Evolutionary conservation across 2,113 vertebrate species (phyloP), one percentile per base, ranked within the genome.

Genomic region (Zapornia atra): DNA sequence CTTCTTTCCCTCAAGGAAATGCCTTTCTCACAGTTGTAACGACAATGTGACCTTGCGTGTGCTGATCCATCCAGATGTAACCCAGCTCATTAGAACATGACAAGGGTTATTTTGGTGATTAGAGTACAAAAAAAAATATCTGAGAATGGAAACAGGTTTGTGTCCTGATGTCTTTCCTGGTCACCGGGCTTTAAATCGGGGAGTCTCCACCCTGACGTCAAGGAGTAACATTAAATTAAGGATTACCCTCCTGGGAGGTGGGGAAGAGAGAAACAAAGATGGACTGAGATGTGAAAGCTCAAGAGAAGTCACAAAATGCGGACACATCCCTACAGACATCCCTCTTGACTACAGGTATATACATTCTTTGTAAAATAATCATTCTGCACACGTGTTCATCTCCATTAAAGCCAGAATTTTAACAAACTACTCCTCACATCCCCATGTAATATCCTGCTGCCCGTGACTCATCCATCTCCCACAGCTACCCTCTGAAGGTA

Each of bases 21-120:
- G 11, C 34, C 42, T 68, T 86, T 82, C 76, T 66, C 40, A 70
- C 46, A 81, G 46, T 16, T 0, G 0, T 60, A 66, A 88, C 0
- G 0, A 71, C 61, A 93, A 75, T 42, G 56, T 78, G 80, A 92
- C 72, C 57, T 64, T 0, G 0, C 0, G 0, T 34, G 22, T 31
- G 38, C 44, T 61, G 71, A 93, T 92, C 82, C 72, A 84, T 6
- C 53, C 20, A 60, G 72, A 90, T 73, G 44, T 21, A 78, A 86
- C 63, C 44, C 65, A 79, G 26, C 56, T 71, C 76, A 48, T 0
- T 86, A 80, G 88, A 89, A 69, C 86, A 86, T 33, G 76, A 46
- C 29, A 72, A 53, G 57, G 72, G 9, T 87, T 83, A 81, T 75
- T 86, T 86, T 82, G 72, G 42, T 64, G 65, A 94, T 88, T 29